Base-by-base conservation (phyloP, 2,113 vertebrate species). In the Xyrauchen texanus region DNA sequence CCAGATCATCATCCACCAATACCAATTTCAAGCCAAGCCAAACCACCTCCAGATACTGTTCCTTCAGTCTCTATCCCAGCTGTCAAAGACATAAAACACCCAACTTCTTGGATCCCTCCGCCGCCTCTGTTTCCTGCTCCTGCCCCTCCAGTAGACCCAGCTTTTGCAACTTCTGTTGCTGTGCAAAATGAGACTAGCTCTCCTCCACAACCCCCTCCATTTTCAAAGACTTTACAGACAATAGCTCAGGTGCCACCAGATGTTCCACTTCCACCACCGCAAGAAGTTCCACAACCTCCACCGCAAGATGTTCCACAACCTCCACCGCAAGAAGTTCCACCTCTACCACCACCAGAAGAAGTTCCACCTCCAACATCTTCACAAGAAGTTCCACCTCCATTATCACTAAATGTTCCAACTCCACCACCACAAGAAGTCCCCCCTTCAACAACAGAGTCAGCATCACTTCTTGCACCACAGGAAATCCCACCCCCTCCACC, bases 121-220 rank as follows among this genome's bases (percentile, higher is more conserved):
- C 55, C 88, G 0, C 67, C 55, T 78, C 92, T 93, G 92, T 94
- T 93, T 2, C 96, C 95, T 0, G 95, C 95, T 0, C 97, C 97
- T 0, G 95, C 95, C 0, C 94, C 89, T 2, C 89, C 90, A 15
- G 21, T 34, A 34, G 21, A 3, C 21, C 21, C 21, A 34, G 21
- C 21, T 34, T 34, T 34, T 34, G 21, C 21, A 34, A 34, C 21
- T 34, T 34, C 21, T 34, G 21, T 34, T 34, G 21, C 21, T 34
- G 21, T 34, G 21, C 88, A 90, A 0, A 94, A 95, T 64, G 95
- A 95, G 68, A 84, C 88, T 21, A 91, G 91, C 34, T 90, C 88
- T 47, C 88, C 90, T 12, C 85, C 87, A 61, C 89, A 89, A 0
- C 88, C 21, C 21, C 21, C 89, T 8, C 88, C 90, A 49, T 58